These are phyloP conservation scores for Eupithecia centaureata DNA, from an alignment of 2,888 invertebrate species.

Conservation along the genomic window DNA sequence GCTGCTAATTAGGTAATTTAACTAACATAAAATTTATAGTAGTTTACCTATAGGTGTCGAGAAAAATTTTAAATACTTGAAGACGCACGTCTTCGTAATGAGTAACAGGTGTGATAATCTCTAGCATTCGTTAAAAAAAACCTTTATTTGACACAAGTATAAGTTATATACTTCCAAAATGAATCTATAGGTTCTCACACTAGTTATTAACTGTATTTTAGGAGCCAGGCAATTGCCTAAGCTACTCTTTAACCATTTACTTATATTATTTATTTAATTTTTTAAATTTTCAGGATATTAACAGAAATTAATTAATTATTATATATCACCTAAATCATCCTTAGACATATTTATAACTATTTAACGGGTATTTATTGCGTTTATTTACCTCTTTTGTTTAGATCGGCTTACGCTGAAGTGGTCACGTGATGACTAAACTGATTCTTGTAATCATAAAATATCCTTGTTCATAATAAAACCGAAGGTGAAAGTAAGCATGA, in stretches of 20 bases:
- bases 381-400: too few relatives aligned
- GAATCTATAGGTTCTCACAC: neutral
- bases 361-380: too few relatives aligned
- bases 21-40: neutral
- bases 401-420: too few relatives aligned
- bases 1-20: constrained; percentile 8
- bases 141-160: neutral
- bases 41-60: neutral
- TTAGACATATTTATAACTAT: too few relatives aligned
- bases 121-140: neutral
- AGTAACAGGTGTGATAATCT: neutral
- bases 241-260: neutral
- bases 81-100: neutral
- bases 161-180: neutral
- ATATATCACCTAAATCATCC: too few relatives aligned
- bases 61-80: neutral
- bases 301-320: too few relatives aligned
- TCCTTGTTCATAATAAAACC: neutral
- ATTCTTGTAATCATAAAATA: too few relatives aligned
- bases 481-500: constrained; percentile 2
- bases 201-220: neutral
- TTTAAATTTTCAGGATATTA: too few relatives aligned
- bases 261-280: too few relatives aligned
- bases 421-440: too few relatives aligned
- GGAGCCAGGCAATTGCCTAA: neutral